Percentiles rank a stretch among this genome's conserved stretches.
Evolutionary conservation across 2,888 invertebrate species (phyloP).

Genomic region (Cetonia aurata): DNA sequence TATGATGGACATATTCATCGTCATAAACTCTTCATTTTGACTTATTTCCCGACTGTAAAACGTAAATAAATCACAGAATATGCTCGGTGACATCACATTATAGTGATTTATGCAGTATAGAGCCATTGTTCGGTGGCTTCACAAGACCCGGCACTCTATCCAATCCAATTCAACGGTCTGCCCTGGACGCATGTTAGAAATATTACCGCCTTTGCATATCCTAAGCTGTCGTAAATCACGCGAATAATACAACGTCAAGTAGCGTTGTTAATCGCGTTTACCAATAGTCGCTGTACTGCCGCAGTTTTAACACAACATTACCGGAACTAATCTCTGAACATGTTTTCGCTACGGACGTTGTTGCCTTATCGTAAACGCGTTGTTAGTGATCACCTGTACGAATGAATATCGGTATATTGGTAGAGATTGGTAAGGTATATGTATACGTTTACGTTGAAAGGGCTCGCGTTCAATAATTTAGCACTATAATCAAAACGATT

Average conservation of each 20-base stretch:
- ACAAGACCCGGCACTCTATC: not conserved
- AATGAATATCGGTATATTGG: too few species aligned
- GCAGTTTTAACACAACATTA: constrained; percentile 11
- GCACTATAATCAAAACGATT: too few species aligned
- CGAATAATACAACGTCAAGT: constrained; percentile 26
- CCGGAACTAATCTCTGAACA: constrained; percentile 24
- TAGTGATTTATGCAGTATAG: constrained; percentile 19
- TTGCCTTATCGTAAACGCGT: not conserved
- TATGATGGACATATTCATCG: not conserved
- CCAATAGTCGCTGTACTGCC: not conserved
- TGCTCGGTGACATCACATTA: constrained; percentile 30
- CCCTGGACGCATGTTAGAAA: constrained; percentile 20
- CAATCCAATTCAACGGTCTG: constrained; percentile 14
- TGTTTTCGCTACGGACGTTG: constrained; percentile 5
- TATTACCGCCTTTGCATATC: constrained; percentile 22
- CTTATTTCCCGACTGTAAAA: constrained; percentile 10
- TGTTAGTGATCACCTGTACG: too few species aligned
- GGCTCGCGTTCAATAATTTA: too few species aligned
- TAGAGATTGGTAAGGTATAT: too few species aligned
- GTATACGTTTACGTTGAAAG: too few species aligned
- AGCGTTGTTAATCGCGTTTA: constrained; percentile 21
- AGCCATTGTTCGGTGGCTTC: constrained; percentile 13
- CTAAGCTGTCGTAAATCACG: constrained; percentile 26
- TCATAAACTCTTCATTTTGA: constrained; percentile 18
- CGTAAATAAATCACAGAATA: constrained; percentile 14